Evolutionary conservation across 2,888 invertebrate species (phyloP).

Genomic region (Lobophora halterata): DNA sequence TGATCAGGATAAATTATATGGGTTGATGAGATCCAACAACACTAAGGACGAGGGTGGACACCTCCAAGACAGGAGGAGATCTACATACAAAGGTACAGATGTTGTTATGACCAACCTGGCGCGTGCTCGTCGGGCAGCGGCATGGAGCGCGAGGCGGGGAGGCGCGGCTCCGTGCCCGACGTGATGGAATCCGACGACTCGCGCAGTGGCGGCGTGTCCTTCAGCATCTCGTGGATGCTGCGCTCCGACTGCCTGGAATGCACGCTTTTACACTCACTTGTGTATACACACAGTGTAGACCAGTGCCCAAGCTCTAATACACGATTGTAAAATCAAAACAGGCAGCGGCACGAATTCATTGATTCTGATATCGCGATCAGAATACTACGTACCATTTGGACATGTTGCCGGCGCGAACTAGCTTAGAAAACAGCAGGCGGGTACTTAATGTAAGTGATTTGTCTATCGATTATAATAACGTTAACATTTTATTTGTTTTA

Average conservation of each 20-base stretch:
- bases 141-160: conserved; percentile 84
- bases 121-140: conserved; percentile 59
- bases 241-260: conserved; percentile 79
- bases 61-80: no score
- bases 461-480: conserved; percentile 20
- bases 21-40: no score
- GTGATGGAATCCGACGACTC: conserved; percentile 88
- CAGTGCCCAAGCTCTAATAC: neutral
- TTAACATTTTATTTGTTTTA: conserved; percentile 36
- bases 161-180: conserved; percentile 86
- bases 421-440: no score
- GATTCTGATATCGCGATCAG: conserved; percentile 15
- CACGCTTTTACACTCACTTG: neutral
- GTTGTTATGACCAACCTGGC: no score
- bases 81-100: no score
- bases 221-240: conserved; percentile 92
- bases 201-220: conserved; percentile 89
- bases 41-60: no score
- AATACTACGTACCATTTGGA: conserved; percentile 63
- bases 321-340: neutral
- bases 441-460: no score
- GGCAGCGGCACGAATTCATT: conserved; percentile 20
- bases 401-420: conserved; percentile 44
- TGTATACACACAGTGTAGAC: neutral
- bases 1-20: no score